Evolutionary conservation across 2,797 vertebrate genomes (phyloP), one percentile per base, ranked within the genome.

Genomic region (Tapirus indicus): DNA sequence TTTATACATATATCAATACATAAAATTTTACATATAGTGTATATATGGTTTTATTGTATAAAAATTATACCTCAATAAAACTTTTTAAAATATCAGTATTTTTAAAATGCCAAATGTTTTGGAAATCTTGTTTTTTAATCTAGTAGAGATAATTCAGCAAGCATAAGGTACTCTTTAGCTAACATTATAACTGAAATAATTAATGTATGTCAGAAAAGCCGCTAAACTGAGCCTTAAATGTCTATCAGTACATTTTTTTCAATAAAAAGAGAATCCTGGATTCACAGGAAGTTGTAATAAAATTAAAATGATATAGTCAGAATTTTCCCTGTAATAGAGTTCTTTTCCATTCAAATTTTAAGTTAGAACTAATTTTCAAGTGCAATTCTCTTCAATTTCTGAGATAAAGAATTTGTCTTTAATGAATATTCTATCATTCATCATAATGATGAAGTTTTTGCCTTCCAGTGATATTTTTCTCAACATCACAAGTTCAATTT

Each of bases 331-430:
- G 7, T 80, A 92, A 54, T 74, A 44, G 1, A 23, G 18, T 60
- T 80, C 13, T 69, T 64, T 85, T 85, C 5, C 14, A 58, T 49
- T 80, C 64, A 78, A 74, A 78, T 72, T 92, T 83, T 71, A 85
- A 74, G 62, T 84, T 77, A 88, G 27, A 79, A 91, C 17, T 88
- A 54, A 72, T 91, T 91, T 96, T 86, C 69, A 85, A 78, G 52
- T 71, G 62, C 9, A 6, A 4, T 69, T 88, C 11, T 74, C 17
- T 91, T 87, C 54, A 83, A 56, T 56, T 84, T 85, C 85, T 75
- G 25, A 92, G 84, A n/a, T 35, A 69, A 62, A 68, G 21, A 72
- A 58, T 85, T 97, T 91, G 17, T 29, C 17, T 97, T 93, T 93
- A 94, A 88, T 96, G 66, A 80, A 69, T 23, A 91, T 49, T 41